Base-by-base conservation (phyloP, 2,888 invertebrate species). In the Aethes cnicana region DNA sequence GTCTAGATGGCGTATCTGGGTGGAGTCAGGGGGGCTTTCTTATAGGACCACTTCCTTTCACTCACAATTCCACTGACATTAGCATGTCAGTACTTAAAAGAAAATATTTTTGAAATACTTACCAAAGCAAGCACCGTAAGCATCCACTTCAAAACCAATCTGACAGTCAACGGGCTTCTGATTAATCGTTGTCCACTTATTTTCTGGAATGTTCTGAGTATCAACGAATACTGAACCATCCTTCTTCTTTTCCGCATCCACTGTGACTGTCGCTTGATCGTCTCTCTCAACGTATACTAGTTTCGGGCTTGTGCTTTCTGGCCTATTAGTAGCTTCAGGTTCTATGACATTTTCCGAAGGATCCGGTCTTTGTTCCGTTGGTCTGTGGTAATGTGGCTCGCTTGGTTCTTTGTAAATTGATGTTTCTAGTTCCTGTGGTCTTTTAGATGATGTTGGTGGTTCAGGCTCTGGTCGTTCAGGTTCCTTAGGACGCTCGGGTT, bases 111-210 rank as follows among this genome's bases (percentile, higher is more conserved):
- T 7, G 14, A 11, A 18, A 5, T 26, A 63, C 80, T 80, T 75
- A 92, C 93, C 93, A 56, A 89, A 82, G 69, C 93, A 93, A 36
- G 90, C 91, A 3, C 92, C 92, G 56, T 81, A 79, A 12, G 77
- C 74, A 61, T 92, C 91, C 33, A 86, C 68, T 54, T 91, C 85
- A 57, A 91, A 92, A 0, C 93, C 93, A 53, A 60, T 42, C 7
- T 84, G 81, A 66, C 92, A 92, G 6, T 72, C 68, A 0, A 59
- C 64, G 0, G 79, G 79, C 42, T 63, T 77, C 14, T 57, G 60
- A 23, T 70, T 64, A 2, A 78, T 63, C 18, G 68, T 73, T 0
- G 78, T 81, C 84, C 83, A 83, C 42, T 72, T 66, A 48, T 81
- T 80, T 36, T 76, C 75, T 0, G 79, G 77, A n/a, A 80, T 52